Evolutionary conservation across 2,797 vertebrate species (phyloP).

Genomic region (Falco rusticolus): DNA sequence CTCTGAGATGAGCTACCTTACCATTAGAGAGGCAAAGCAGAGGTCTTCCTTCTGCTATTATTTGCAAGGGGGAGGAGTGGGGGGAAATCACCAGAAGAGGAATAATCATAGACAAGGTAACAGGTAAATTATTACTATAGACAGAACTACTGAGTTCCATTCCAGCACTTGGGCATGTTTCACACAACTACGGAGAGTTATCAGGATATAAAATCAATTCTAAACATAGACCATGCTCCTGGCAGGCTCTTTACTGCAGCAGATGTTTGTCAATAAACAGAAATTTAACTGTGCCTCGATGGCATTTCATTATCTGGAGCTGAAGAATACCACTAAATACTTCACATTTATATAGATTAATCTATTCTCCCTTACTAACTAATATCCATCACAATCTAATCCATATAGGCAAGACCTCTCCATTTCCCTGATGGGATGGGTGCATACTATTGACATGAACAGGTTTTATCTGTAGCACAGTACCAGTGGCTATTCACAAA

Average conservation of each 20-base stretch:
- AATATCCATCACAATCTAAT: conserved; percentile 8
- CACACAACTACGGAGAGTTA: not conserved
- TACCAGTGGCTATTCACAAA: not conserved
- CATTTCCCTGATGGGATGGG: not conserved
- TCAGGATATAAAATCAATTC: conserved; percentile 30
- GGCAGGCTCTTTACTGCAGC: conserved; percentile 13
- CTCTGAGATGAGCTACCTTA: not conserved
- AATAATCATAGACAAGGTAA: not conserved
- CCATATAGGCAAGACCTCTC: not conserved
- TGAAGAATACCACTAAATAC: conserved; percentile 34
- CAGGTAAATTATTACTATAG: not conserved
- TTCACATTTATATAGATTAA: conserved; percentile 35
- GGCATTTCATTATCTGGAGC: conserved; percentile 27
- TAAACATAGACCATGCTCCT: conserved; percentile 32
- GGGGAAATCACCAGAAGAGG: not conserved
- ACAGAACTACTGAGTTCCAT: not conserved
- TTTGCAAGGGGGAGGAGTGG: not conserved
- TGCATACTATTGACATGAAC: not conserved
- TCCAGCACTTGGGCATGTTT: conserved; percentile 10
- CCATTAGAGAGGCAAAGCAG: not conserved
- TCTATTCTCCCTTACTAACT: not conserved
- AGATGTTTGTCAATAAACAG: conserved; percentile 30
- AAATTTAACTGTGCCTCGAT: conserved; percentile 21
- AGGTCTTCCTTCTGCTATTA: not conserved
- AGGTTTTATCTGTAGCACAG: not conserved